A percentile compares a stretch with the other conserved stretches of the same genome.
phyloP scores from a whole-genome alignment of 2,113 vertebrate species.

The Perca fluviatilis region DNA sequence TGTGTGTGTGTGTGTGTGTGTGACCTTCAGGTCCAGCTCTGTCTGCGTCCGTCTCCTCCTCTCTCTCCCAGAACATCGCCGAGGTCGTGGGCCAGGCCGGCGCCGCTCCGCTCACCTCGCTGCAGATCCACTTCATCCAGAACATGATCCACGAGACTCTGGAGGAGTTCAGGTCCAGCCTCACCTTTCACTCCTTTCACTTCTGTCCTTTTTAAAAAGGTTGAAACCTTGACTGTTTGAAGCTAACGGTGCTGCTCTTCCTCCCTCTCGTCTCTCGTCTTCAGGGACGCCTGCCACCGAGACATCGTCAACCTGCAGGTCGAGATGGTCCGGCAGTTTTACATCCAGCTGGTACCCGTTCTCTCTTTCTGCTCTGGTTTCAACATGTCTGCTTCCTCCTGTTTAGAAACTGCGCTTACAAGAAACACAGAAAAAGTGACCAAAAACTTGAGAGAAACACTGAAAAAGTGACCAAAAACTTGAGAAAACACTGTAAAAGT shows the following conservation, averaged over 20 bases:
- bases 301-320: slow-evolving; percentile 98
- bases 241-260: too few relatives aligned
- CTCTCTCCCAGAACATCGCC: slow-evolving; percentile 89
- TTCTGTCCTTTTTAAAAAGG: too few relatives aligned
- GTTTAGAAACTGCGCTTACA: too few relatives aligned
- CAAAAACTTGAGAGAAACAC: too few relatives aligned
- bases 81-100: slow-evolving; percentile 86
- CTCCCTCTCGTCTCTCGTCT: neutral
- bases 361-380: neutral
- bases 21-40: slow-evolving; percentile 38
- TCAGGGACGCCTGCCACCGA: slow-evolving; percentile 92
- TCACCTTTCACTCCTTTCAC: too few relatives aligned
- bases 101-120: slow-evolving; percentile 89
- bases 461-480: too few relatives aligned
- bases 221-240: too few relatives aligned
- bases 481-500: too few relatives aligned
- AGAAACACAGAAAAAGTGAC: too few relatives aligned
- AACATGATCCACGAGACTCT: slow-evolving; percentile 97
- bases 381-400: neutral
- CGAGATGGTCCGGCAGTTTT: slow-evolving; percentile 98
- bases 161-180: slow-evolving; percentile 93
- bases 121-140: slow-evolving; percentile 95
- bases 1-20: too few relatives aligned
- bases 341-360: slow-evolving; percentile 91
- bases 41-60: slow-evolving; percentile 83